A percentile compares a stretch with the other conserved stretches of the same genome.
phyloP scores from a whole-genome alignment of 2,113 vertebrate genomes.

The Gopherus evgoodei region DNA sequence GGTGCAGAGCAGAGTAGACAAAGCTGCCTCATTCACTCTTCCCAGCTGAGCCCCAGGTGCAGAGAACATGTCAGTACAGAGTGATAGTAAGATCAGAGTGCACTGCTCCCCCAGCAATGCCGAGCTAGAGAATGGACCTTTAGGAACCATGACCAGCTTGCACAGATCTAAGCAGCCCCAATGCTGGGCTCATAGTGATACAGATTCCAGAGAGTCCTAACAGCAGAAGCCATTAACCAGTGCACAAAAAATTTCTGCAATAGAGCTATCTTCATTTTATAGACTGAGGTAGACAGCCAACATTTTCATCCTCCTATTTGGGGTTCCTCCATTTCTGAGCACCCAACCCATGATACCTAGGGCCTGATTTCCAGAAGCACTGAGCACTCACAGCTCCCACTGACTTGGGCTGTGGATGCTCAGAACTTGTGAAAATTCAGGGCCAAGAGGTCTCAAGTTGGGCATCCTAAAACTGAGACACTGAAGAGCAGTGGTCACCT shows the following conservation, averaged over 20 bases:
- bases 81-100: background rate
- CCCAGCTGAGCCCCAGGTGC: background rate
- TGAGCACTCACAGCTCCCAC: background rate
- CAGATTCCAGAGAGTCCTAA: background rate
- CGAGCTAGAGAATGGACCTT: background rate
- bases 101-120: background rate
- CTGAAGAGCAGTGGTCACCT: rapidly evolving
- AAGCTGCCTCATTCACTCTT: background rate
- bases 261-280: conserved; percentile 1
- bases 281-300: background rate
- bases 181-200: rapidly evolving
- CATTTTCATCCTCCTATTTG: background rate
- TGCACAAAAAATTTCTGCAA: background rate
- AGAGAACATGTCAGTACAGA: background rate
- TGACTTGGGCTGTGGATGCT: too few species aligned
- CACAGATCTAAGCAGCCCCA: rapidly evolving
- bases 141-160: background rate
- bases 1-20: background rate
- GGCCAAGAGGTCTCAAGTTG: background rate
- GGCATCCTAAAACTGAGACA: background rate
- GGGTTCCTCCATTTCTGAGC: background rate
- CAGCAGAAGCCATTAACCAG: background rate
- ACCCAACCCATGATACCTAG: background rate
- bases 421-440: background rate
- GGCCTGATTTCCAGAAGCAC: background rate